A percentile compares a stretch with the other conserved stretches of the same genome.
These are phyloP conservation scores for Spea multiplicata DNA, from an alignment of 2,113 vertebrate species.

Conservation along the genomic window DNA sequence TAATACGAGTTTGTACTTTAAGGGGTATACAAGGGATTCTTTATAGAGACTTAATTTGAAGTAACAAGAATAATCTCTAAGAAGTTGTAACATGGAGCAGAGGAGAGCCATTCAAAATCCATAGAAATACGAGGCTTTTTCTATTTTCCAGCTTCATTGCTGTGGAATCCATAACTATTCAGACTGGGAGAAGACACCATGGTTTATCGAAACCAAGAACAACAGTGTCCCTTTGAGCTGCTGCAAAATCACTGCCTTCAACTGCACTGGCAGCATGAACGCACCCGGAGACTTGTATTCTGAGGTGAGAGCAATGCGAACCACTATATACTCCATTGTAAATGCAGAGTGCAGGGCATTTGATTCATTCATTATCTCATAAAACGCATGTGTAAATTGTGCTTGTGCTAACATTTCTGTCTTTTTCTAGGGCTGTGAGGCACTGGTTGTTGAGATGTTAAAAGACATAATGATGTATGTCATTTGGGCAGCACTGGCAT, in stretches of 20 bases:
- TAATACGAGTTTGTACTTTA: too few species aligned
- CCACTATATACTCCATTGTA: too few species aligned
- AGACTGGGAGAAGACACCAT: conserved; percentile 89
- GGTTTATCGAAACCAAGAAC: conserved; percentile 92
- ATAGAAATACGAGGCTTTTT: not conserved
- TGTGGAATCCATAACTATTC: conserved; percentile 94
- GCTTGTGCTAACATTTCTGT: conserved; percentile 1
- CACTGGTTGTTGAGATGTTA: conserved; percentile 92
- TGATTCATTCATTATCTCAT: too few species aligned
- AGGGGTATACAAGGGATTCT: too few species aligned
- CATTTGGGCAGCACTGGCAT: conserved; percentile 92
- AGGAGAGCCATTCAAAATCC: too few species aligned
- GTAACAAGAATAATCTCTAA: too few species aligned
- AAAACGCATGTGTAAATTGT: too few species aligned
- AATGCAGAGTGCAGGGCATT: too few species aligned
- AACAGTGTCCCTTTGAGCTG: conserved; percentile 96
- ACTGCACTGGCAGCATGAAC: conserved; percentile 84
- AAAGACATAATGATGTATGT: conserved; percentile 99
- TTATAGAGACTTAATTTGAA: too few species aligned
- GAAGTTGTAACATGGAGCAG: too few species aligned
- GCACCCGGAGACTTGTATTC: conserved; percentile 85
- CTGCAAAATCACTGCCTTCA: conserved; percentile 80
- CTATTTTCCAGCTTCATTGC: conserved; percentile 76
- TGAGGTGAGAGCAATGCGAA: conserved; percentile 67
- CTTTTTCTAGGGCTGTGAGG: conserved; percentile 85